Base-by-base conservation (phyloP, 2,113 vertebrate species). In the Rhineura floridana region DNA sequence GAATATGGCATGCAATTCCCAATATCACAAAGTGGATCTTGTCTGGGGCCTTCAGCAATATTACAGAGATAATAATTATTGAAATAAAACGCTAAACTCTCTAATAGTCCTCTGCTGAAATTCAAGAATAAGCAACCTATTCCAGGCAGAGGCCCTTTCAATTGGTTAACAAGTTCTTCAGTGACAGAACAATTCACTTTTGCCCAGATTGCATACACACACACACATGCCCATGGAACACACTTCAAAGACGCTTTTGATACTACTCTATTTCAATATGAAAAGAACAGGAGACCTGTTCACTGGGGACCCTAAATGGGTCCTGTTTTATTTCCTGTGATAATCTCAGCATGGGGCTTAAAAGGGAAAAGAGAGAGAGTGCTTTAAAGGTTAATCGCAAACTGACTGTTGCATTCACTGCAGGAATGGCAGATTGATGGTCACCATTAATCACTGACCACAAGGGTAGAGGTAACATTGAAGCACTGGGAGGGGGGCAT, bases 361-460 rank as follows among this genome's bases (percentile, higher is more conserved):
- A 85, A 86, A 83, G 63, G 90, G 92, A 83, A 0, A 62, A 67
- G 83, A 84, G 11, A 81, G 86, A 72, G 86, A 92, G 91, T 85
- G 90, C 86, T 72, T 59, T 88, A 94, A 90, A 93, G 93, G 95
- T 95, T 95, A 95, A 95, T 95, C 25, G 0, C 91, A 91, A 92
- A 94, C 92, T 78, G 87, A 91, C 91, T 90, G 89, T 90, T n/a
- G 2, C 85, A 85, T 94, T 94, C 89, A 88, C 55, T 0, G 2
- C 79, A 48, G 90, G 2, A 0, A 48, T 75, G 91, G 90, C 90
- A 95, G 95, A 96, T 95, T 94, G 95, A 95, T 96, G 93, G 90
- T 91, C 89, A 87, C 82, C 90, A 95, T 95, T 92, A 94, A 95
- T 95, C 92, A 95, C 91, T 90, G 88, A 89, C 90, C 87, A 3